Percentiles rank a stretch among this genome's conserved stretches.
phyloP scores from a whole-genome alignment of 1,140 invertebrate genomes.

The Octopus sinensis region DNA sequence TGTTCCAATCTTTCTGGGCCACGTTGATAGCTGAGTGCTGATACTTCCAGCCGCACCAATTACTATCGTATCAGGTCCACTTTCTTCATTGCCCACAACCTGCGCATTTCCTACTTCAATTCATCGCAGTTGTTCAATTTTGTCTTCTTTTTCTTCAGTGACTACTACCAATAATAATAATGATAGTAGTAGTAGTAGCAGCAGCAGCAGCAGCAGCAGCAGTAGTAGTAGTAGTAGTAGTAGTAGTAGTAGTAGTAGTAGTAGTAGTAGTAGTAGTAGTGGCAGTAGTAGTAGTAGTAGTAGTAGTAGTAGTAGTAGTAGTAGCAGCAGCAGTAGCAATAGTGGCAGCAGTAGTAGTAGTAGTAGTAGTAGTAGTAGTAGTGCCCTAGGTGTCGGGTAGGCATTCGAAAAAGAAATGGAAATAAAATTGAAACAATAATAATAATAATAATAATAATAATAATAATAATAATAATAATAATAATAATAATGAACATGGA shows the following conservation, averaged over 20 bases:
- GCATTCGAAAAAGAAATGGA: too few relatives aligned
- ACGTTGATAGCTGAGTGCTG: too few relatives aligned
- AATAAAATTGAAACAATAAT: too few relatives aligned
- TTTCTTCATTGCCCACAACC: too few relatives aligned
- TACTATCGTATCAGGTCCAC: too few relatives aligned
- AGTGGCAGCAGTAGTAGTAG: constrained; percentile 14
- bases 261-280: constrained; percentile 12
- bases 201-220: not conserved
- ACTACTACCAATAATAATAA: not conserved
- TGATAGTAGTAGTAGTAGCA: constrained; percentile 8
- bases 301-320: constrained; percentile 15
- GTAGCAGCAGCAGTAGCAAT: constrained; percentile 11
- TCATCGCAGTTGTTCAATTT: too few relatives aligned
- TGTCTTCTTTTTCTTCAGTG: not conserved
- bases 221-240: constrained; percentile 8
- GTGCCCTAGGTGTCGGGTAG: not conserved
- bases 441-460: too few relatives aligned
- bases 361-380: constrained; percentile 17
- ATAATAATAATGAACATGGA: too few relatives aligned
- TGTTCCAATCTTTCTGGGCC: too few relatives aligned
- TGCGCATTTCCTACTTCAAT: too few relatives aligned
- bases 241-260: constrained; percentile 17
- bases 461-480: too few relatives aligned
- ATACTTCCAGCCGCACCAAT: too few relatives aligned
- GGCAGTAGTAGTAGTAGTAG: constrained; percentile 14